These are phyloP conservation scores for Lucinisca nassula DNA, from an alignment of 2,888 invertebrate species.

Conservation along the genomic window DNA sequence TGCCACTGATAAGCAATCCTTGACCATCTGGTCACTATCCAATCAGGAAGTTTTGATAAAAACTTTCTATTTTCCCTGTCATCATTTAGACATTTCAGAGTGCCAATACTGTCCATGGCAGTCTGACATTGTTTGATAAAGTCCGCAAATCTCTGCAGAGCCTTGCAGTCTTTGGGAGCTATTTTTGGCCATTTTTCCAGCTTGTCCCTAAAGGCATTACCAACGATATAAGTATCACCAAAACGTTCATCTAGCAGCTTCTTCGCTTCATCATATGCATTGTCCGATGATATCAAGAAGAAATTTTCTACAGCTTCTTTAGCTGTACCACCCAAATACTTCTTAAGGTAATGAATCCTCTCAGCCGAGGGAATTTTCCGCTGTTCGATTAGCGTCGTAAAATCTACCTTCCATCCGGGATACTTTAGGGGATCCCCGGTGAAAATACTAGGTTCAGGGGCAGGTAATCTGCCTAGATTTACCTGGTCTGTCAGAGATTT, in stretches of 20 bases:
- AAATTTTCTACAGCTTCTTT: slow-evolving; percentile 48
- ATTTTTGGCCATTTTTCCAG: slow-evolving; percentile 52
- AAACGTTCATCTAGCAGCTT: slow-evolving; percentile 39
- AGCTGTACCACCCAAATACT: slow-evolving; percentile 45
- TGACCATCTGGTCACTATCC: slow-evolving; percentile 20
- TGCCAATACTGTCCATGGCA: slow-evolving; percentile 15
- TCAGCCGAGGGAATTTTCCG: slow-evolving; percentile 29
- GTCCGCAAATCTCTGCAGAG: slow-evolving; percentile 20
- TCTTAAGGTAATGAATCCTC: slow-evolving; percentile 37
- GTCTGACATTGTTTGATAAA: slow-evolving; percentile 27
- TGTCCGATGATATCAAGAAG: slow-evolving; percentile 29
- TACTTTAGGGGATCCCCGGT: neutral
- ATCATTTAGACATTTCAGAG: slow-evolving; percentile 26
- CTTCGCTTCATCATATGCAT: slow-evolving; percentile 40
- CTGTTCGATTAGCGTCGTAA: slow-evolving; percentile 37
- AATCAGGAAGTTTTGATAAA: slow-evolving; percentile 33
- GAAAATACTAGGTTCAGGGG: neutral
- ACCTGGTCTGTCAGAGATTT: neutral
- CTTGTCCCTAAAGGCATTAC: slow-evolving; percentile 54
- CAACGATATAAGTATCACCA: slow-evolving; percentile 41
- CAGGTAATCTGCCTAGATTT: neutral
- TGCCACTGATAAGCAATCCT: slow-evolving; percentile 10
- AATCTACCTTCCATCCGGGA: slow-evolving; percentile 14
- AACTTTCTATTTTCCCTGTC: slow-evolving; percentile 34
- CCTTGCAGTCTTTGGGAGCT: neutral